These are phyloP conservation scores for Popillia japonica DNA, from an alignment of 1,140 invertebrate species.

Conservation along the genomic window DNA sequence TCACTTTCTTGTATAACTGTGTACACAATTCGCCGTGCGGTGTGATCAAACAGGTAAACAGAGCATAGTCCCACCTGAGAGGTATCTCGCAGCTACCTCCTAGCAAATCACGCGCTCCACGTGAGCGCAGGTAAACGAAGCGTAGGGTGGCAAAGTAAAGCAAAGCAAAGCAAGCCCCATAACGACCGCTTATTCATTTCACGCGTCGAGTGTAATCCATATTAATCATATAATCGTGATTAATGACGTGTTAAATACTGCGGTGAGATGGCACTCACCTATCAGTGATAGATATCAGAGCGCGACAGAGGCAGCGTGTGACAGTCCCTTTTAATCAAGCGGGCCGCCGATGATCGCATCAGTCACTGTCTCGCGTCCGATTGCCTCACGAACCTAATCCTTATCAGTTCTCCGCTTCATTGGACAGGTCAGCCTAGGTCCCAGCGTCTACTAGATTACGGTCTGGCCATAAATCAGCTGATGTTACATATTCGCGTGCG, in stretches of 20 bases:
- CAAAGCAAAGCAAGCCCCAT: neutral
- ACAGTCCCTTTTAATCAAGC: conserved; percentile 53
- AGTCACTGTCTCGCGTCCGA: conserved; percentile 55
- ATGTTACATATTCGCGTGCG: conserved; percentile 29
- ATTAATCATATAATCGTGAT: conserved; percentile 38
- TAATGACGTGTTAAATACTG: conserved; percentile 37
- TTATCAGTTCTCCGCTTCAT: conserved; percentile 55
- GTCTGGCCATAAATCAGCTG: conserved; percentile 50
- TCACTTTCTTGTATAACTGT: too few species aligned
- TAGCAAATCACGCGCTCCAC: conserved; percentile 12
- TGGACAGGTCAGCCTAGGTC: conserved; percentile 55
- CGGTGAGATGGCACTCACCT: conserved; percentile 27
- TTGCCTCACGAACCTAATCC: conserved; percentile 52
- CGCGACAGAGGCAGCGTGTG: conserved; percentile 1
- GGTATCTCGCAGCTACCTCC: neutral
- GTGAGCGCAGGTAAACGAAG: conserved; percentile 10
- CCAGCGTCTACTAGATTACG: conserved; percentile 49
- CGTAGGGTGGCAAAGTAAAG: neutral
- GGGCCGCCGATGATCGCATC: conserved; percentile 56
- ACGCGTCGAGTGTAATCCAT: conserved; percentile 35
- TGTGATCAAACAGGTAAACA: conserved; percentile 1
- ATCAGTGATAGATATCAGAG: conserved; percentile 25
- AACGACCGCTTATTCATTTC: conserved; percentile 36
- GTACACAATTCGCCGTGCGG: neutral
- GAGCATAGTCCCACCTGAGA: neutral